Evolutionary conservation across 2,113 vertebrate species (phyloP), one percentile per base, ranked within the genome.

Genomic region (Embiotoca jacksoni): DNA sequence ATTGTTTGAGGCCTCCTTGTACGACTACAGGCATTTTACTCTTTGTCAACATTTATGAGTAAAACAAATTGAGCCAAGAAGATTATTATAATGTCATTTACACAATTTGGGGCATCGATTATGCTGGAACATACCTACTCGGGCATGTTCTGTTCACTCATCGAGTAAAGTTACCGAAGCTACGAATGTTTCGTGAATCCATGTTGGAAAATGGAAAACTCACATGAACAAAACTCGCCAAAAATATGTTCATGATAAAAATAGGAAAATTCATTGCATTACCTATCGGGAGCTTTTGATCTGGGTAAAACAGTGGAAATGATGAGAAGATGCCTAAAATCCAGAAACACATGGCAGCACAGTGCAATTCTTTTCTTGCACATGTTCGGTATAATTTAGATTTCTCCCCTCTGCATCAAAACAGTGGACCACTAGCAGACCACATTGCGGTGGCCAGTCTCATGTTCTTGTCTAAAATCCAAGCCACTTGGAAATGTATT

Each of bases 401-500:
- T 36, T 72, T 60, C 52, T 61, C 56, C 13, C 52, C 23, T 59
- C 50, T 33, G 39, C 39, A 58, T 41, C 55, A 39, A 52, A 80
- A 73, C 62, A 77, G 36, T 41, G 76, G 76, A 75, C 75, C 80
- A 65, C 63, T 59, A 56, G 78, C 67, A 64, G 82, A 81, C 86
- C 87, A 83, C 85, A 62, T 5, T 76, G 83, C 31, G 58, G 86
- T 77, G 86, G 81, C 82, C 88, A 60, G 73, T 81, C 78, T 75
- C 88, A 81, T 78, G 86, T 93, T 92, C 90, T 92, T 94, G 89
- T 92, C 91, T 92, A 82, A 83, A 91, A 93, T 93, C 70, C 62
- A 83, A 92, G 93, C 84, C 80, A 78, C 88, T 94, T 90, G 81
- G 88, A 94, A 95, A 94, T 89, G 83, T 92, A 94, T 94, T 95